Conservation (phyloP, 2,797 vertebrate species). For the Botia kubotai region DNA sequence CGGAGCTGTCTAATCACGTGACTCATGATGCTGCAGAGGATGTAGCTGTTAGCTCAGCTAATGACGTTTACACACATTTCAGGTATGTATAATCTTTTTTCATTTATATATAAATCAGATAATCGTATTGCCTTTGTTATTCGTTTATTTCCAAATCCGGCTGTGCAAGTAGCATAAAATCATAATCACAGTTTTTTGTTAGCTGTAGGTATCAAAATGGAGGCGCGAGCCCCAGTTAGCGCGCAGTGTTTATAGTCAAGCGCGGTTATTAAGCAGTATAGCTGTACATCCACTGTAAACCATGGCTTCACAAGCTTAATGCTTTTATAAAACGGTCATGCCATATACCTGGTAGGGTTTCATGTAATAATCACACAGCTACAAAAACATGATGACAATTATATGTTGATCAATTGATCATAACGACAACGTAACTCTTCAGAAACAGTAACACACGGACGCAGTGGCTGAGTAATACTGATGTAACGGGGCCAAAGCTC, state of each 20-base stretch:
- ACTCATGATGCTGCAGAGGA: background rate
- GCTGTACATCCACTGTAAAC: no score
- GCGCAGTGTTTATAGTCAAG: background rate
- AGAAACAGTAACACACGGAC: no score
- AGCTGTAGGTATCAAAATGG: slow-evolving; percentile 63
- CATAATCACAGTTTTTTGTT: background rate
- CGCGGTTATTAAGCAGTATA: no score
- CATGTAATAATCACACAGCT: no score
- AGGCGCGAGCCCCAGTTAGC: slow-evolving; percentile 3
- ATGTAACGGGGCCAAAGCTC: no score
- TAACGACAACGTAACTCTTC: no score
- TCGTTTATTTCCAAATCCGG: background rate
- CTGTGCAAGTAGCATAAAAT: background rate
- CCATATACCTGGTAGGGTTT: no score
- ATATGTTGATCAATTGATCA: no score
- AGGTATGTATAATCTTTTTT: slow-evolving; percentile 15
- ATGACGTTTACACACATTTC: background rate
- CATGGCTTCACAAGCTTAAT: no score
- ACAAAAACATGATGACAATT: no score
- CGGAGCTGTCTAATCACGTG: slow-evolving; percentile 5
- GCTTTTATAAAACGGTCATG: no score
- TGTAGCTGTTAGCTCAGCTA: slow-evolving; percentile 11
- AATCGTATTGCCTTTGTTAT: background rate
- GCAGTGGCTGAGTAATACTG: no score
- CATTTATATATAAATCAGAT: background rate